phyloP scores from a whole-genome alignment of 2,797 vertebrate genomes.

The Champsocephalus gunnari region DNA sequence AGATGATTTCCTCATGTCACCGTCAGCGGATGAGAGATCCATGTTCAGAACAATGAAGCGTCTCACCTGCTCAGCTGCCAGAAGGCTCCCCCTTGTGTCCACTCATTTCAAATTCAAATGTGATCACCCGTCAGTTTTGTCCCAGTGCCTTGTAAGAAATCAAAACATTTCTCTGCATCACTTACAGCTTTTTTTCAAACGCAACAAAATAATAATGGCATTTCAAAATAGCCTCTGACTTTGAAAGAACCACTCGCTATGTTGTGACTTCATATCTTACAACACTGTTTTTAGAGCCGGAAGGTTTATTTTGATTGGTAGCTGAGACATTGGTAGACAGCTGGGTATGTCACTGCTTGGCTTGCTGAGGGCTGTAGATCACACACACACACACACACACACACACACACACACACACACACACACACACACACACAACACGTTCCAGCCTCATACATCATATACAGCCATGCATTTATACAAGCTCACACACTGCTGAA shows the following conservation, averaged over 20 bases:
- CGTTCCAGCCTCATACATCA: slow-evolving; percentile 30
- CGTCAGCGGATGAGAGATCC: slow-evolving; percentile 22
- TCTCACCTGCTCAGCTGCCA: slow-evolving; percentile 57
- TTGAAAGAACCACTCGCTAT: neutral
- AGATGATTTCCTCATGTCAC: slow-evolving; percentile 45
- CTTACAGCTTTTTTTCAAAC: slow-evolving; percentile 12
- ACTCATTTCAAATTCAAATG: slow-evolving; percentile 8
- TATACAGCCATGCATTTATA: slow-evolving; percentile 22
- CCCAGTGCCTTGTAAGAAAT: slow-evolving; percentile 7
- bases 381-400: slow-evolving; percentile 17
- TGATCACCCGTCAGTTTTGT: neutral
- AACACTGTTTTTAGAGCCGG: neutral
- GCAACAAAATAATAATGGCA: neutral
- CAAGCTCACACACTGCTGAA: slow-evolving; percentile 41
- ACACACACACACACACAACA: slow-evolving; percentile 18
- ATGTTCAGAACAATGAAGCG: slow-evolving; percentile 17
- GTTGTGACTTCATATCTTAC: neutral
- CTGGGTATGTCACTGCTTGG: slow-evolving; percentile 43
- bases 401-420: slow-evolving; percentile 23
- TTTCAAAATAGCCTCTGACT: neutral
- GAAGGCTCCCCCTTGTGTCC: slow-evolving; percentile 76
- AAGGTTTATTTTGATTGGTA: slow-evolving; percentile 57
- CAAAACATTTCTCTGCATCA: slow-evolving; percentile 12
- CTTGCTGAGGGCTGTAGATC: slow-evolving; percentile 17
- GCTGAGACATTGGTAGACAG: slow-evolving; percentile 51